Percentiles rank a stretch among this genome's conserved stretches.
Conservation (phyloP, 2,113 vertebrate species). For the Scopus umbretta region DNA sequence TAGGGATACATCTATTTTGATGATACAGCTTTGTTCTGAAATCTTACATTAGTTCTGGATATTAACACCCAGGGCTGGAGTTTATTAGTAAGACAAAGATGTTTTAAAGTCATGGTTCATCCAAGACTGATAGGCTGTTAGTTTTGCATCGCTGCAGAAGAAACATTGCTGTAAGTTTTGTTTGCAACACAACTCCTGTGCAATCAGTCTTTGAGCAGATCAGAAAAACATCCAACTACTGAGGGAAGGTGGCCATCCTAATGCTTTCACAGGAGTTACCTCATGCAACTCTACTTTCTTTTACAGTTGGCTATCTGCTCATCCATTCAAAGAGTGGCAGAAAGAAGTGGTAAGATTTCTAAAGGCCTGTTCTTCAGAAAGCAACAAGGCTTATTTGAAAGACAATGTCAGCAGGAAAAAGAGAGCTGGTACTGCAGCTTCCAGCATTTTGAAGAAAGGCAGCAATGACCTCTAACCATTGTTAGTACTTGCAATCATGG, state of each 20-base stretch:
- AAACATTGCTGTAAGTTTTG: accelerated
- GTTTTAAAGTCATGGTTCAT: neutral
- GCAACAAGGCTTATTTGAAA: neutral
- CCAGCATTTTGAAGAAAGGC: neutral
- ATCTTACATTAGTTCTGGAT: neutral
- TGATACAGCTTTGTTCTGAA: neutral
- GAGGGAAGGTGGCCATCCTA: neutral
- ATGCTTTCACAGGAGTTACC: neutral
- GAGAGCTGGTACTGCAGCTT: neutral
- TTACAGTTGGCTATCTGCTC: neutral
- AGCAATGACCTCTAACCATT: neutral
- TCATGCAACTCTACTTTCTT: neutral
- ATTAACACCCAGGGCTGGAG: neutral
- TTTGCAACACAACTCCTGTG: neutral
- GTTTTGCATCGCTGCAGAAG: neutral
- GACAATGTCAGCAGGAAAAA: neutral
- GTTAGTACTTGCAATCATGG: neutral
- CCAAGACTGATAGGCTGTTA: neutral
- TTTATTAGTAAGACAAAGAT: neutral
- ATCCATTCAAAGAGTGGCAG: neutral
- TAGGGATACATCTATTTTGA: neutral
- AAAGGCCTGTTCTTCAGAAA: neutral
- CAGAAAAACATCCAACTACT: neutral
- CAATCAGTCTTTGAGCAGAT: neutral
- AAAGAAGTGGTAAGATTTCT: neutral